Evolutionary conservation across 2,888 invertebrate species (phyloP).

Genomic region (Cerastis rubricosa): DNA sequence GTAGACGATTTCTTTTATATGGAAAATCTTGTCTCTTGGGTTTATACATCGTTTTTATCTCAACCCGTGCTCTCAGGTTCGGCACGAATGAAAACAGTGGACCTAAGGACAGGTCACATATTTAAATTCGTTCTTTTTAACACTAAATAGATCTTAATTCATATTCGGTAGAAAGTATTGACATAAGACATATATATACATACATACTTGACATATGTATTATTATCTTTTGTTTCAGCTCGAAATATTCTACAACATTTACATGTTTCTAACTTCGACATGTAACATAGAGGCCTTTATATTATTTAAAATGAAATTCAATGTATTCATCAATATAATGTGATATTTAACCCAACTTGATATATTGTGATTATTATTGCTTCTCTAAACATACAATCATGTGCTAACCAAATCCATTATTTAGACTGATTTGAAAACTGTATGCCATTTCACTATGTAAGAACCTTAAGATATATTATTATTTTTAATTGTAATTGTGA

Average conservation of each 20-base stretch:
- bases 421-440: constrained; percentile 69
- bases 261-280: constrained; percentile 95
- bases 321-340: constrained; percentile 38
- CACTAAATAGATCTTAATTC: background rate
- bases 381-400: constrained; percentile 58
- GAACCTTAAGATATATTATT: constrained; percentile 24
- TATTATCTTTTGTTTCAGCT: constrained; percentile 89
- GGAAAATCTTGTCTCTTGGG: background rate
- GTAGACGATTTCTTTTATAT: background rate
- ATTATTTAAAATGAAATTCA: constrained; percentile 26
- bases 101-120: background rate
- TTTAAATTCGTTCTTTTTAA: background rate
- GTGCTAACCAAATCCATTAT: constrained; percentile 54
- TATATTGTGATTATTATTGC: constrained; percentile 32
- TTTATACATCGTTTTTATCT: background rate
- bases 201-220: too few relatives aligned
- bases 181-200: background rate
- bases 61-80: background rate
- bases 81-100: background rate
- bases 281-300: constrained; percentile 75
- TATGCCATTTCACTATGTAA: constrained; percentile 45
- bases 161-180: background rate
- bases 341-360: constrained; percentile 46
- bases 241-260: constrained; percentile 95
- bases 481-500: constrained; percentile 45